Evolutionary conservation across 2,113 vertebrate genomes (phyloP), one percentile per base, ranked within the genome.

Genomic region (Desmodus rotundus): DNA sequence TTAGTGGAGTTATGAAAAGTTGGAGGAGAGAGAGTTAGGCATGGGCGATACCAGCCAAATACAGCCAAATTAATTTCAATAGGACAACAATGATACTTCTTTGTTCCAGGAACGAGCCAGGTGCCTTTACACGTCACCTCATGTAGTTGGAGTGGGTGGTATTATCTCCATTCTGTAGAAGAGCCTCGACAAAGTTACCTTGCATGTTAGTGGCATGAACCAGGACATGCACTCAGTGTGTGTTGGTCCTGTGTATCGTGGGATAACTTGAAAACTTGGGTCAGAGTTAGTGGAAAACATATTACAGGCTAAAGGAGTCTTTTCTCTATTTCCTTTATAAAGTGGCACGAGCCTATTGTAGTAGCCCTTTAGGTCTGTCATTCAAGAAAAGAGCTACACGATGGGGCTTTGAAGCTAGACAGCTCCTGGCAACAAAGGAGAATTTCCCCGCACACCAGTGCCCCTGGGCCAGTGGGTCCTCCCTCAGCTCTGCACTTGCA

Each of bases 261-360:
- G 19, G 15, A 14, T 43, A 50, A 88, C 41, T 85, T 88, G 20
- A 72, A 94, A 87, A 77, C 26, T 31, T 93, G 50, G 24, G 20
- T 72, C 63, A 78, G 10, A 43, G 36, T 89, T 36, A 61, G 31
- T 43, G 33, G 54, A 33, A 61, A 61, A 61, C 61, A 24, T 54
- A 56, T 36, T 56, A 31, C 8, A 65, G 17, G 15, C 5, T 80
- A 61, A 72, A 96, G 31, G 41, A 43, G 2, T 20, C 54, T 92
- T 95, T 93, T 95, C 36, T 84, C 0, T 77, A 70, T 88, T 91
- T 87, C 16, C 58, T 76, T 81, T 88, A 56, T 28, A 52, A 88
- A 76, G 26, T 10, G 14, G 76, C 78, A 16, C 14, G 78, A 83
- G 24, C 33, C 14, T 54, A 24, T 41, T 83, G 26, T 86, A 31